phyloP scores from a whole-genome alignment of 2,888 invertebrate genomes.

The Agrilus biguttatus region DNA sequence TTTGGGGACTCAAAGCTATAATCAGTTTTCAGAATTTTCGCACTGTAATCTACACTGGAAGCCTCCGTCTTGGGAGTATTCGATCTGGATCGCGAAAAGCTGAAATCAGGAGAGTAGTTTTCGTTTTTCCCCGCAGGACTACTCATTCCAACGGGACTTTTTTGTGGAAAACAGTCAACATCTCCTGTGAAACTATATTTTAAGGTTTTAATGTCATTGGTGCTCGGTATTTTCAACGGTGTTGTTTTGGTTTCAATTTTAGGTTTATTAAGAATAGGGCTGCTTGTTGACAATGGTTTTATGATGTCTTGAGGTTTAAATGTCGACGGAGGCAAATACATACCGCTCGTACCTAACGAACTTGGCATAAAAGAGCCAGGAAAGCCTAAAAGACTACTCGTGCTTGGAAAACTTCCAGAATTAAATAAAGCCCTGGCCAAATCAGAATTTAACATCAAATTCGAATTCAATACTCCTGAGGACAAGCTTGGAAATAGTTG shows the following conservation, averaged over 20 bases:
- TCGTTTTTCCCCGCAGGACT: too few relatives aligned
- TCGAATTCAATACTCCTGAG: constrained; percentile 37
- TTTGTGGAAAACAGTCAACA: too few relatives aligned
- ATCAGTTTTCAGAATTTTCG: too few relatives aligned
- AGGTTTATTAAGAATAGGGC: constrained; percentile 30
- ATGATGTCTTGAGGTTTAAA: constrained; percentile 56
- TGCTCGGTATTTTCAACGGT: constrained; percentile 21
- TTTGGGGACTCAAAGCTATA: too few relatives aligned
- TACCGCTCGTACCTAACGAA: constrained; percentile 60
- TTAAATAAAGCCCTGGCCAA: constrained; percentile 54
- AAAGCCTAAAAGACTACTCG: constrained; percentile 45
- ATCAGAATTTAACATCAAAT: constrained; percentile 47
- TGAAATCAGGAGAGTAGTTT: too few relatives aligned
- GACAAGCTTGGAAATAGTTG: constrained; percentile 22
- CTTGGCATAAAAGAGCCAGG: constrained; percentile 67
- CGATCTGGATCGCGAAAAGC: too few relatives aligned
- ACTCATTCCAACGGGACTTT: too few relatives aligned
- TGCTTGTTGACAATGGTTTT: constrained; percentile 44
- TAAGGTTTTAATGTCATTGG: constrained; percentile 25
- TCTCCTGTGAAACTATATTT: constrained; percentile 41
- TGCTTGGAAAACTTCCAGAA: constrained; percentile 47
- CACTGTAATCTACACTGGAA: too few relatives aligned
- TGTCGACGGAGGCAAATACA: constrained; percentile 57
- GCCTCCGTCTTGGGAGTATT: too few relatives aligned
- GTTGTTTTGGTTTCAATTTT: constrained; percentile 15